phyloP scores from a whole-genome alignment of 92 coral and sea anemone genomes.

The Epizoanthus stellaris region DNA sequence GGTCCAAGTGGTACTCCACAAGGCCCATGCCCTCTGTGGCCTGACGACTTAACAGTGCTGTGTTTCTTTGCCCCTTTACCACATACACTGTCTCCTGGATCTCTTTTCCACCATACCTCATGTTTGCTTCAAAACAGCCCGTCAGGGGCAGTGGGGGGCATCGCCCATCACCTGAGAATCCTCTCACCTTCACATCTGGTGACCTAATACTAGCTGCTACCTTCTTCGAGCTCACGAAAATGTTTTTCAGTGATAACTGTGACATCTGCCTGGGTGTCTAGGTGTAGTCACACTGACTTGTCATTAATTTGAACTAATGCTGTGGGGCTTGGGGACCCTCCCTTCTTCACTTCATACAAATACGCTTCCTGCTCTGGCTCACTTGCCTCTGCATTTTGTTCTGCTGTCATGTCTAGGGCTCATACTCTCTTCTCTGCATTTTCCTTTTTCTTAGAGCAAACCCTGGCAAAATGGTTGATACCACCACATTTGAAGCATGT shows the following conservation, averaged over 20 bases:
- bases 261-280: constrained; percentile 46
- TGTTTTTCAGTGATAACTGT: constrained; percentile 22
- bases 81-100: constrained; percentile 19
- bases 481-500: too few species aligned
- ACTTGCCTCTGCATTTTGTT: too few species aligned
- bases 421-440: too few species aligned
- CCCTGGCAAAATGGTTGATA: too few species aligned
- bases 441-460: too few species aligned
- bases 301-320: too few species aligned
- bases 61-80: constrained; percentile 39
- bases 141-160: constrained; percentile 30
- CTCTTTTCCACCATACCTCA: neutral
- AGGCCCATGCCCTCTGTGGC: constrained; percentile 36
- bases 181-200: constrained; percentile 24
- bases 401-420: too few species aligned
- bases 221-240: constrained; percentile 9
- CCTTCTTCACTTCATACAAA: too few species aligned
- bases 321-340: too few species aligned
- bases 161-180: constrained; percentile 37
- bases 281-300: too few species aligned
- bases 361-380: too few species aligned
- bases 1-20: constrained; percentile 10
- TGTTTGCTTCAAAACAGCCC: constrained; percentile 18
- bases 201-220: neutral
- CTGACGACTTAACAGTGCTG: constrained; percentile 33